Percentiles rank a stretch among this genome's conserved stretches.
phyloP scores from a whole-genome alignment of 1,140 invertebrate genomes.

The Luehdorfia chinensis region DNA sequence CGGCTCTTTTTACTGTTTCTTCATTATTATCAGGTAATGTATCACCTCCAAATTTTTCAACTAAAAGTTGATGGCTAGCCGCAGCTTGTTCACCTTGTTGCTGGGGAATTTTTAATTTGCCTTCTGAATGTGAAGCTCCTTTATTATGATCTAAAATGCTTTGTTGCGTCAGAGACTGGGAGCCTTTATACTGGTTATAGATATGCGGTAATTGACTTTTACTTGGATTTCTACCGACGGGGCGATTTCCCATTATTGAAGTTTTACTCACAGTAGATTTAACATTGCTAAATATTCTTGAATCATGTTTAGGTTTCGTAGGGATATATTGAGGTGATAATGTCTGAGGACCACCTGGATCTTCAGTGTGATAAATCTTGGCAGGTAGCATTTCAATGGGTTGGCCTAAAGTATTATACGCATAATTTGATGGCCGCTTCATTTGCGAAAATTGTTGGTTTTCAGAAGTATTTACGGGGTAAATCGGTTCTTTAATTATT shows the following conservation, averaged over 20 bases:
- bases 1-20: conserved; percentile 20
- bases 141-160: conserved; percentile 32
- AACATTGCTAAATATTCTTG: conserved; percentile 38
- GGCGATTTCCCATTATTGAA: conserved; percentile 37
- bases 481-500: conserved; percentile 47
- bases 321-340: conserved; percentile 43
- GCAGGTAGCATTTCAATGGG: conserved; percentile 45
- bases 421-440: conserved; percentile 25
- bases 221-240: conserved; percentile 36
- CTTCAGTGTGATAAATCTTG: conserved; percentile 30
- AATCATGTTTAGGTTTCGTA: conserved; percentile 22
- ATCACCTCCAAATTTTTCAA: conserved; percentile 58
- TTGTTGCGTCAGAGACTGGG: conserved; percentile 55
- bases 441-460: conserved; percentile 16
- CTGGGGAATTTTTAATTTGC: conserved; percentile 34
- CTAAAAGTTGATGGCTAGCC: conserved; percentile 19
- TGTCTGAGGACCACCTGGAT: conserved; percentile 48
- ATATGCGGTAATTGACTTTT: conserved; percentile 57
- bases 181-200: conserved; percentile 62
- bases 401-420: conserved; percentile 60
- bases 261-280: conserved; percentile 61
- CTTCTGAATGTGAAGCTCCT: conserved; percentile 39
- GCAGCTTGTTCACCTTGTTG: conserved; percentile 11
- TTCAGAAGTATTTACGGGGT: conserved; percentile 42
- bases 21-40: conserved; percentile 30